Conservation (phyloP, 1,140 invertebrate species). For the Cydia fagiglandana region DNA sequence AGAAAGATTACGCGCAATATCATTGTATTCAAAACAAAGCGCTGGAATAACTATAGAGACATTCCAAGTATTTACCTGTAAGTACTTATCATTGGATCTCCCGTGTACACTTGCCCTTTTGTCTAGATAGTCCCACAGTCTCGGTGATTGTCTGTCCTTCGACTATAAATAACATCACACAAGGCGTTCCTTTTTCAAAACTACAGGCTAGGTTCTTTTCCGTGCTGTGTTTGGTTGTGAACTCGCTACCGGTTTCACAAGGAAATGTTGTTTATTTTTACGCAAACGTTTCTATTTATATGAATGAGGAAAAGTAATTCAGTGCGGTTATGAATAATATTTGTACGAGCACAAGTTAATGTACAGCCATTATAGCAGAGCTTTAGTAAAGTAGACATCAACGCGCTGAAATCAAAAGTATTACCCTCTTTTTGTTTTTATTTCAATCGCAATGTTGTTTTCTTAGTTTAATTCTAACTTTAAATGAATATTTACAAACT, state of each 20-base stretch:
- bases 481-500: too few relatives aligned
- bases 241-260: constrained; percentile 19
- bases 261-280: constrained; percentile 8
- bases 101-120: constrained; percentile 9
- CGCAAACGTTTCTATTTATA: constrained; percentile 4
- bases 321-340: not conserved
- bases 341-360: not conserved
- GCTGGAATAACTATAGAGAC: constrained; percentile 3
- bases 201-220: constrained; percentile 14
- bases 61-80: not conserved
- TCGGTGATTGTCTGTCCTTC: constrained; percentile 73
- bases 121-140: constrained; percentile 30
- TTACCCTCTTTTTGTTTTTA: not conserved
- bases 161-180: constrained; percentile 65
- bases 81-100: constrained; percentile 22
- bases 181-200: constrained; percentile 34
- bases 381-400: not conserved
- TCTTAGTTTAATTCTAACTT: not conserved
- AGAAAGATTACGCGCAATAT: not conserved
- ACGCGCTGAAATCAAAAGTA: not conserved
- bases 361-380: not conserved
- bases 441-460: not conserved
- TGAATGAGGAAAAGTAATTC: not conserved
- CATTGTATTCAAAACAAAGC: constrained; percentile 11
- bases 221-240: constrained; percentile 12